Evolutionary conservation across 1,140 invertebrate species (phyloP), one percentile per base, ranked within the genome.

Genomic region (Drosophila seguyi): DNA sequence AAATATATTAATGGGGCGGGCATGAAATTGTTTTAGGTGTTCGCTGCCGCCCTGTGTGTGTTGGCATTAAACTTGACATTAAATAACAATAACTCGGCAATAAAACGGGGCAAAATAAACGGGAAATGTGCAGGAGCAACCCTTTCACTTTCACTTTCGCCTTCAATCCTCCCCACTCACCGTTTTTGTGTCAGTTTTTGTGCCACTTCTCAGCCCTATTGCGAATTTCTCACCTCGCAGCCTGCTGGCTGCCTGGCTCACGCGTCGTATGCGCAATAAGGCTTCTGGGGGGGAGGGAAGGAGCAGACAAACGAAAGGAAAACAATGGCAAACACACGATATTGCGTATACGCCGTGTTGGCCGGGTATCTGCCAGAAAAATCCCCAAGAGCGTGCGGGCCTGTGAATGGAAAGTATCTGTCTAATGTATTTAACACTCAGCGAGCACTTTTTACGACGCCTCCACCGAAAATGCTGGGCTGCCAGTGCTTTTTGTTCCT

Each of bases 81-180:
- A 87, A 87, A 90, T 87, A 87, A 87, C 84, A 88, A 87, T 88
- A 90, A 83, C 80, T 66, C 72, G 75, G 81, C 84, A 88, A 88
- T 87, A 90, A 88, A 87, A 74, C 50, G 57, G 39, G 27, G 16
- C 31, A 53, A 53, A 53, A 22, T 16, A 36, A 38, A 22, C 13
- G 44, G 48, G 25, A 44, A 27, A 59, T 44, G 47, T 16, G 39
- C 27, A 47, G 41, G 7, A 73, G 55, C 48, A 88, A 83, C 84
- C 76, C 84, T 83, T 88, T 68, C 61, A 48, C 83, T 83, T 87
- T 72, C 65, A 60, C 69, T 60, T 74, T 75, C 45, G 14, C 44
- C 38, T 61, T 45, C 67, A 47, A n/a, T 72, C 8, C 44, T 14
- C 14, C 13, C n/a, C n/a, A 29, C 20, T 39, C 39, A 22, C 36